These are phyloP conservation scores for Xiphorhynchus elegans DNA, from an alignment of 2,113 vertebrate species.

Conservation along the genomic window DNA sequence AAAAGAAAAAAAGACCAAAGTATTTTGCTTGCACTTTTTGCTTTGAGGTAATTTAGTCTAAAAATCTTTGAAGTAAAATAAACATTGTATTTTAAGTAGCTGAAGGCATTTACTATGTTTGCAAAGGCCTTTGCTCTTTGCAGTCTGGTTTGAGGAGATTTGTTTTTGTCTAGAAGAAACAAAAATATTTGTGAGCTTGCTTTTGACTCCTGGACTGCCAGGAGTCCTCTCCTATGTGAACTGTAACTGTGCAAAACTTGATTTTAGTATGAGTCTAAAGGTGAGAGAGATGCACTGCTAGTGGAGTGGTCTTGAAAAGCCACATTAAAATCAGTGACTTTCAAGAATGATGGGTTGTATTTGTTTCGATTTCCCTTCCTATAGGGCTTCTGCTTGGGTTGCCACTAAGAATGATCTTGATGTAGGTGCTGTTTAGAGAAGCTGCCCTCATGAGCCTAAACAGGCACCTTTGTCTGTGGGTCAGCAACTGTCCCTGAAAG, in stretches of 20 bases:
- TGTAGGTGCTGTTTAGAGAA: neutral
- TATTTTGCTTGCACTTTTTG: neutral
- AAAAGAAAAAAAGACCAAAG: neutral
- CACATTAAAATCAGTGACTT: neutral
- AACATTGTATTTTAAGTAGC: constrained; percentile 50
- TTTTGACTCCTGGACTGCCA: neutral
- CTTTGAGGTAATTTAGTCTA: constrained; percentile 34
- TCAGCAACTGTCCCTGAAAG: neutral
- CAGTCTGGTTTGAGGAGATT: neutral
- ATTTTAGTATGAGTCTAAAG: neutral
- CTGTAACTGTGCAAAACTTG: neutral
- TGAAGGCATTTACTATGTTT: constrained; percentile 41
- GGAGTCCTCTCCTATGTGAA: neutral
- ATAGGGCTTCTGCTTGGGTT: neutral
- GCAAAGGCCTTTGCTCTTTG: constrained; percentile 34
- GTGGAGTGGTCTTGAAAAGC: neutral
- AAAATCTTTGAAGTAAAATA: constrained; percentile 66
- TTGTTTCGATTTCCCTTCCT: neutral
- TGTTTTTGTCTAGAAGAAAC: constrained; percentile 27
- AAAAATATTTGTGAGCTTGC: constrained; percentile 5
- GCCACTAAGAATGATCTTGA: rapidly evolving
- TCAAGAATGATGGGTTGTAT: neutral
- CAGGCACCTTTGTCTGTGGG: neutral
- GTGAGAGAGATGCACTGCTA: neutral
- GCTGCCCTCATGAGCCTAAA: neutral